Evolutionary conservation across 2,888 invertebrate genomes (phyloP).

Genomic region (Bhutanitis thaidina): DNA sequence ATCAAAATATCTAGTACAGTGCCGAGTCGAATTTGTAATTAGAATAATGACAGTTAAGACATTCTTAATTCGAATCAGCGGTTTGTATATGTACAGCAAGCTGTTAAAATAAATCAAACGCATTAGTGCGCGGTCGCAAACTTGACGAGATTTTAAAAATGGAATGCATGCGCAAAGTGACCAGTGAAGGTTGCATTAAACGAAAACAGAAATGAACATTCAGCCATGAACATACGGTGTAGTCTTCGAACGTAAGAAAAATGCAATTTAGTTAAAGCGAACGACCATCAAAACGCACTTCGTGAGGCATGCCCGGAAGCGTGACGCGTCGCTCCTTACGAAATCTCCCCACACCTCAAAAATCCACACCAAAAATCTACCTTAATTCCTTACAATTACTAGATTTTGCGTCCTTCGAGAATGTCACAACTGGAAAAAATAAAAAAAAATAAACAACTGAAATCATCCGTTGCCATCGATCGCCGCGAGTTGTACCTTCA

Average conservation of each 20-base stretch:
- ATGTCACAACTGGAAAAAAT: constrained; percentile 69
- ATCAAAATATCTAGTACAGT: too few relatives aligned
- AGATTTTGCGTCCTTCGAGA: constrained; percentile 63
- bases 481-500: too few relatives aligned
- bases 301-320: constrained; percentile 34
- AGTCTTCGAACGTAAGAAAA: too few relatives aligned
- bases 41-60: not conserved
- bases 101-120: not conserved
- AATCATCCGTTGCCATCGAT: not conserved
- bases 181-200: too few relatives aligned
- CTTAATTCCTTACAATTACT: constrained; percentile 54
- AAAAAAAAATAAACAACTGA: constrained; percentile 49
- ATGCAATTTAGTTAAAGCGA: not conserved
- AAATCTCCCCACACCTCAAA: constrained; percentile 28
- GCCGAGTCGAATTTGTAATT: too few relatives aligned
- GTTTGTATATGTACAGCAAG: constrained; percentile 3
- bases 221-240: too few relatives aligned
- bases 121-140: too few relatives aligned
- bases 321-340: constrained; percentile 1
- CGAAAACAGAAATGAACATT: too few relatives aligned
- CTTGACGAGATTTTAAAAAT: too few relatives aligned
- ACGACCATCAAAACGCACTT: not conserved
- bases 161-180: too few relatives aligned
- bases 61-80: not conserved
- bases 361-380: constrained; percentile 43